phyloP scores from a whole-genome alignment of 2,888 invertebrate genomes.

The Drosophila merina region DNA sequence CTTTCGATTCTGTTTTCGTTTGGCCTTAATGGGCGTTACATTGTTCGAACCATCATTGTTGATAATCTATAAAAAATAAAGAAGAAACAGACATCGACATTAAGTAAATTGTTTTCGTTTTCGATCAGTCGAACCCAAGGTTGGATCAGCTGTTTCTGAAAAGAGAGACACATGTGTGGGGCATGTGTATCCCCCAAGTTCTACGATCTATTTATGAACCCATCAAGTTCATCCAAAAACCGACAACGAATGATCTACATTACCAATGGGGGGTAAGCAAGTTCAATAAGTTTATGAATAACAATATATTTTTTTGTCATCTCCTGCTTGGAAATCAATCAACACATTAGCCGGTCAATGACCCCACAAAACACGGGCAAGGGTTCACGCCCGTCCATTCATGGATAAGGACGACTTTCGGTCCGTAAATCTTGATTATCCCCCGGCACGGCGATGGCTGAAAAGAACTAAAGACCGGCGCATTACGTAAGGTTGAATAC shows the following conservation, averaged over 20 bases:
- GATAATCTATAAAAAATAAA: slow-evolving; percentile 38
- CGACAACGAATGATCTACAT: slow-evolving; percentile 1
- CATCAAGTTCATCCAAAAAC: slow-evolving; percentile 24
- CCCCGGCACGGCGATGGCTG: slow-evolving; percentile 35
- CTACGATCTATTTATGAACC: slow-evolving; percentile 35
- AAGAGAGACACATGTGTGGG: slow-evolving; percentile 30
- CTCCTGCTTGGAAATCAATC: slow-evolving; percentile 23
- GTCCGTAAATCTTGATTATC: slow-evolving; percentile 49
- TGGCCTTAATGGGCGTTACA: slow-evolving; percentile 47
- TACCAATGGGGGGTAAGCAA: neutral
- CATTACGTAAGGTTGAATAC: slow-evolving; percentile 59
- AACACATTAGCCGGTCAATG: slow-evolving; percentile 41
- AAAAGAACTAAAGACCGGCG: slow-evolving; percentile 24
- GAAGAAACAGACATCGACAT: slow-evolving; percentile 11
- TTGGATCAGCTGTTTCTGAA: slow-evolving; percentile 24
- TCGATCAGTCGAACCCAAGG: slow-evolving; percentile 20
- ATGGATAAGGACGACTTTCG: slow-evolving; percentile 33
- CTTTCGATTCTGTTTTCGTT: slow-evolving; percentile 16
- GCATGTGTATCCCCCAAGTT: slow-evolving; percentile 24
- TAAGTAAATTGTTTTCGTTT: slow-evolving; percentile 17
- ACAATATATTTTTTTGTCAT: neutral
- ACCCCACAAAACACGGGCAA: slow-evolving; percentile 28
- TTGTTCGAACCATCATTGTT: slow-evolving; percentile 33
- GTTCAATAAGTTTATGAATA: no score
- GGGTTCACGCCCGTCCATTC: slow-evolving; percentile 7